A percentile compares a stretch with the other conserved stretches of the same genome.
Conservation (phyloP, 2,113 vertebrate species). For the Ploceus nigricollis region DNA sequence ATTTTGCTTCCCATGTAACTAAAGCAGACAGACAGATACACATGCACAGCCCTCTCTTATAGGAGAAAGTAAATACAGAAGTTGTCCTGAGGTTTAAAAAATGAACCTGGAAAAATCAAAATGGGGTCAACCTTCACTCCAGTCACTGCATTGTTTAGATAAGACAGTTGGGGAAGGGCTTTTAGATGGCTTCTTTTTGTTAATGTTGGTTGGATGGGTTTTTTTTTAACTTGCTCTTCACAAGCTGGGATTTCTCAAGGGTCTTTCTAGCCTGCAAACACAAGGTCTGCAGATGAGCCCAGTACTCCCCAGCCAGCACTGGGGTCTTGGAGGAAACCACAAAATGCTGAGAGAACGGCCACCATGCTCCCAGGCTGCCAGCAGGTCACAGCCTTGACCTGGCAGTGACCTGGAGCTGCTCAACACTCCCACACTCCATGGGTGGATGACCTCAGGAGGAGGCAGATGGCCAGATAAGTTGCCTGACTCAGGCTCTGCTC, state of each 20-base stretch:
- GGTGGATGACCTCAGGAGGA: neutral
- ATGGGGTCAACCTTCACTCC: neutral
- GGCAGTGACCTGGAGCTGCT: neutral
- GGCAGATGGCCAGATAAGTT: conserved; percentile 11
- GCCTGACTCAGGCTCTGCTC: neutral
- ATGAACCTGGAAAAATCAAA: neutral
- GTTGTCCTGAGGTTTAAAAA: neutral
- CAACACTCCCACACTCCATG: neutral
- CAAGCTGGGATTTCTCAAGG: neutral
- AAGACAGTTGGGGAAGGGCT: neutral
- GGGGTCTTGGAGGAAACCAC: neutral
- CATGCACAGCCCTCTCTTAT: fast-evolving
- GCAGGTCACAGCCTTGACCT: neutral
- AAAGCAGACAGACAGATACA: neutral
- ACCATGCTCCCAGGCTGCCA: fast-evolving
- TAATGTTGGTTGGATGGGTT: fast-evolving
- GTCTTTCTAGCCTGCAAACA: neutral
- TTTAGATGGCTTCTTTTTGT: neutral
- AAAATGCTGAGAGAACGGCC: fast-evolving
- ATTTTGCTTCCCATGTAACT: neutral
- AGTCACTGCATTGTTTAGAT: neutral
- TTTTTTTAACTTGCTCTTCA: neutral
- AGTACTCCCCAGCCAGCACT: neutral
- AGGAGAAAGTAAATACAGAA: neutral
- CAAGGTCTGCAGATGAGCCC: neutral